Conservation (phyloP, 2,113 vertebrate genomes). For the Corythoichthys intestinalis region DNA sequence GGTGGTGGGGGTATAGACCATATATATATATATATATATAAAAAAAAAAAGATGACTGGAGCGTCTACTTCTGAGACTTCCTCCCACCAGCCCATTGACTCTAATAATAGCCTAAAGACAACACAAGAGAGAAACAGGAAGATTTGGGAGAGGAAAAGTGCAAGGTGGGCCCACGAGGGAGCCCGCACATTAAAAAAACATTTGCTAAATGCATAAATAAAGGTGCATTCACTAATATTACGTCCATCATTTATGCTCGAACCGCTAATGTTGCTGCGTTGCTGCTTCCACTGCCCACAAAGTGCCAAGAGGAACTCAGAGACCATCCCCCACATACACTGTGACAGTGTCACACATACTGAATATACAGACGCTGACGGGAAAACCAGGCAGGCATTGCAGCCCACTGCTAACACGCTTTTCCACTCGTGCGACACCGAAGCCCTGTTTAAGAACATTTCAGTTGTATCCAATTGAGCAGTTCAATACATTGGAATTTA, state of each 20-base stretch:
- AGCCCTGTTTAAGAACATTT: background rate
- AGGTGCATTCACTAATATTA: conserved; percentile 62
- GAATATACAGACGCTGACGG: background rate
- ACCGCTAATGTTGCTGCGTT: conserved; percentile 42
- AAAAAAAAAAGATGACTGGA: conserved; percentile 75
- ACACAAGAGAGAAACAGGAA: conserved; percentile 64
- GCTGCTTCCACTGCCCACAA: conserved; percentile 45
- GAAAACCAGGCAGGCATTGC: background rate
- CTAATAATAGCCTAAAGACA: conserved; percentile 77
- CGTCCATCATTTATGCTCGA: conserved; percentile 62
- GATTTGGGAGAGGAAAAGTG: conserved; percentile 54
- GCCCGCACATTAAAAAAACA: background rate
- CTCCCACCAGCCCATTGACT: conserved; percentile 74
- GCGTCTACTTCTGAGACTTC: conserved; percentile 71
- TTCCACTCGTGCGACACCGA: background rate
- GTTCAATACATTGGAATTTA: too few relatives aligned
- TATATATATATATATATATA: conserved; percentile 48
- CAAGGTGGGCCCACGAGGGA: conserved; percentile 34
- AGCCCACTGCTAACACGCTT: background rate
- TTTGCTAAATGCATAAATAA: conserved; percentile 54
- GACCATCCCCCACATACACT: conserved; percentile 53
- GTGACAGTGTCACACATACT: conserved; percentile 46
- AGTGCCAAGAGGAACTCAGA: conserved; percentile 42
- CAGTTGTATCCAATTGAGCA: too few relatives aligned
- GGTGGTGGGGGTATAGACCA: too few relatives aligned